A percentile compares a stretch with the other conserved stretches of the same genome.
Conservation (phyloP, 2,113 vertebrate genomes). For the Willisornis vidua region DNA sequence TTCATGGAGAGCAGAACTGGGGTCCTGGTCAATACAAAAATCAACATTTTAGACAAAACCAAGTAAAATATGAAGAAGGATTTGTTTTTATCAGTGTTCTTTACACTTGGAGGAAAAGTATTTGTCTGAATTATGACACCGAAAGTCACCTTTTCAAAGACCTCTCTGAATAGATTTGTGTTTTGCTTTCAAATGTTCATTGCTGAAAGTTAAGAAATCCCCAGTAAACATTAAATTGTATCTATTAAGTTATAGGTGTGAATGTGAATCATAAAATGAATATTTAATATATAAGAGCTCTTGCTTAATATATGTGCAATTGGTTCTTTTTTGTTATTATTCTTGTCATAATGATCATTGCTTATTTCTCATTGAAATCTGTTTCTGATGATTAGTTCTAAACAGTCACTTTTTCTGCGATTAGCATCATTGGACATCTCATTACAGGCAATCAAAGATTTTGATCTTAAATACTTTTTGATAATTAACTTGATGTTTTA, state of each 20-base stretch:
- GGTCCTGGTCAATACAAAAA: not conserved
- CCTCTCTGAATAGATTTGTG: not conserved
- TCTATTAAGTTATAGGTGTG: not conserved
- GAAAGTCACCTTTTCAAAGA: not conserved
- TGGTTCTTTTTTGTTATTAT: slow-evolving; percentile 32
- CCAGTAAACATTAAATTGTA: not conserved
- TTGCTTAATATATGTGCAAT: not conserved
- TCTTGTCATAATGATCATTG: slow-evolving; percentile 64
- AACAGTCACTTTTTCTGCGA: slow-evolving; percentile 66
- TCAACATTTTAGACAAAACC: not conserved
- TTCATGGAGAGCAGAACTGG: not conserved
- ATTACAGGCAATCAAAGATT: slow-evolving; percentile 38
- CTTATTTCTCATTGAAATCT: slow-evolving; percentile 70
- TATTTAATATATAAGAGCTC: not conserved
- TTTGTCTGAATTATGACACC: not conserved
- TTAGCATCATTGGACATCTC: slow-evolving; percentile 71
- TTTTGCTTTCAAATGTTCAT: not conserved
- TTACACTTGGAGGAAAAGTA: not conserved
- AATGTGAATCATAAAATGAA: not conserved
- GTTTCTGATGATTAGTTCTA: slow-evolving; percentile 69
- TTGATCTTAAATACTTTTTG: slow-evolving; percentile 37
- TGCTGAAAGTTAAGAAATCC: not conserved
- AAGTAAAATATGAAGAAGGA: not conserved
- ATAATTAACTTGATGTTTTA: slow-evolving; percentile 38
- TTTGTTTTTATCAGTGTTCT: not conserved